Conservation (phyloP, 2,797 vertebrate species). For the Hippopotamyrus pictus region DNA sequence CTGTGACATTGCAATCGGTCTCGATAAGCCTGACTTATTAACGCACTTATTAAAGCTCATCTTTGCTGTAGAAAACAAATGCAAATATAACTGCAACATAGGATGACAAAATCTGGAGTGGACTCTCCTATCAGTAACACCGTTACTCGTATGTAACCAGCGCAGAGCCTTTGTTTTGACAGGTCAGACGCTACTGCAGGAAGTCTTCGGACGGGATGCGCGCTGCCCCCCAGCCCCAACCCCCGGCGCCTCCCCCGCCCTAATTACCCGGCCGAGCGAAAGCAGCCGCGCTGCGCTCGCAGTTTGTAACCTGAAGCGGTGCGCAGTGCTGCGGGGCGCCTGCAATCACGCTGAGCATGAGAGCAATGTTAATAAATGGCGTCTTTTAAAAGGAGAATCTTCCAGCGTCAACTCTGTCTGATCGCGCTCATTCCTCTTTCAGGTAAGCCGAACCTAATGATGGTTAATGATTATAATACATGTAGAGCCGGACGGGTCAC, state of each 20-base stretch:
- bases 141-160: background rate
- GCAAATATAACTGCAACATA: background rate
- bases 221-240: background rate
- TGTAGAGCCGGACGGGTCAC: background rate
- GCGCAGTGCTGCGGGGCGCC: slow-evolving; percentile 25
- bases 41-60: background rate
- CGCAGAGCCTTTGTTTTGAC: background rate
- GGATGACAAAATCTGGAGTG: background rate
- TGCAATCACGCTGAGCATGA: slow-evolving; percentile 38
- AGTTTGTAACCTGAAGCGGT: slow-evolving; percentile 29
- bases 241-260: background rate
- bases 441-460: slow-evolving; percentile 48
- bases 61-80: background rate
- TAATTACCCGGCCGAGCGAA: slow-evolving; percentile 19
- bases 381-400: slow-evolving; percentile 53
- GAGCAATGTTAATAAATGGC: slow-evolving; percentile 56
- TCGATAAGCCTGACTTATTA: background rate
- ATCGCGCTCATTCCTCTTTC: slow-evolving; percentile 53
- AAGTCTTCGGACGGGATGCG: background rate
- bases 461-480: background rate
- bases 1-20: background rate
- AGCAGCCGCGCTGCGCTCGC: slow-evolving; percentile 28
- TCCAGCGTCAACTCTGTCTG: slow-evolving; percentile 46
- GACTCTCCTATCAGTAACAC: background rate
- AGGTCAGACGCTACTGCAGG: background rate